phyloP scores from a whole-genome alignment of 2,113 vertebrate species.

The Steatornis caripensis region DNA sequence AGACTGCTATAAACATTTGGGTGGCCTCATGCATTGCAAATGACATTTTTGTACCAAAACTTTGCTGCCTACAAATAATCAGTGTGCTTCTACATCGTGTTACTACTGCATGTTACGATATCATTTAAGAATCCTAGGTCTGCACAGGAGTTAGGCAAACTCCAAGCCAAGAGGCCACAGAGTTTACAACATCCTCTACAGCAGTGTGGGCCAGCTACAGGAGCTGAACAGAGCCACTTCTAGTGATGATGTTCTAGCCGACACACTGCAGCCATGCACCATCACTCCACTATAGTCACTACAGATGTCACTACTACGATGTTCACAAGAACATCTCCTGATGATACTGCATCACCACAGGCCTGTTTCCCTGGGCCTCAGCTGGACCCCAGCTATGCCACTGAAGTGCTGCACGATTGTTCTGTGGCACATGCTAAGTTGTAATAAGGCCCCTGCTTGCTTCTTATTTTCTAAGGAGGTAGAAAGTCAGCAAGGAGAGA shows the following conservation, averaged over 20 bases:
- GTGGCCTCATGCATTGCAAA: background rate
- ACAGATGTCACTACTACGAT: rapidly evolving
- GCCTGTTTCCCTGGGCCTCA: background rate
- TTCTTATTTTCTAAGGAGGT: background rate
- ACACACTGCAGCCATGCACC: background rate
- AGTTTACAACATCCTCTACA: background rate
- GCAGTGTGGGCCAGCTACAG: background rate
- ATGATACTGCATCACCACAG: background rate
- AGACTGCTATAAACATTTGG: background rate
- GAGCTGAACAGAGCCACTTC: background rate
- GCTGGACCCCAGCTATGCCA: background rate
- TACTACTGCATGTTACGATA: background rate
- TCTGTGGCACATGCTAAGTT: background rate
- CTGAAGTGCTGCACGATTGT: background rate
- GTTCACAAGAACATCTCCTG: background rate
- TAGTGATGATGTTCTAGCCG: background rate
- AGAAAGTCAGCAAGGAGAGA: background rate
- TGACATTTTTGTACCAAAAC: background rate
- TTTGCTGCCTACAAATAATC: background rate
- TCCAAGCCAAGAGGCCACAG: background rate
- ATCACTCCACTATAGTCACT: background rate
- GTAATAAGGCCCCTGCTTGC: background rate
- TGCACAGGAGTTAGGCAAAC: background rate
- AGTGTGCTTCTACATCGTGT: background rate
- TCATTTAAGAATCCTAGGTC: background rate